These are phyloP conservation scores for Boleophthalmus pectinirostris DNA, from an alignment of 2,113 vertebrate genomes.

Conservation along the genomic window DNA sequence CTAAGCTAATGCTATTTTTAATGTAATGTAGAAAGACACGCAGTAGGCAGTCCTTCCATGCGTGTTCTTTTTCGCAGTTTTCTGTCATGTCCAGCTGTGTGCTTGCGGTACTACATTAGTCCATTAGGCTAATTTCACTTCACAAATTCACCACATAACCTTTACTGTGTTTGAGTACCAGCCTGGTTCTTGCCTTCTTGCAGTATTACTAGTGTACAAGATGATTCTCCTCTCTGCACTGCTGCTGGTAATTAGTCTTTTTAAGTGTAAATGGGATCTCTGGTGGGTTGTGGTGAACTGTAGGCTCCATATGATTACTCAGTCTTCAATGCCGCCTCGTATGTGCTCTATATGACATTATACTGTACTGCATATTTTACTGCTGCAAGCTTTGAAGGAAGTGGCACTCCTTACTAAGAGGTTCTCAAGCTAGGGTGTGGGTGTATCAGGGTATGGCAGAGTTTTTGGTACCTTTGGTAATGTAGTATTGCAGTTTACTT, in stretches of 20 bases:
- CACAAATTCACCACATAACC: not conserved
- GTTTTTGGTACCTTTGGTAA: not conserved
- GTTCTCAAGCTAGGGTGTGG: not conserved
- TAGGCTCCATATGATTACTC: conserved; percentile 39
- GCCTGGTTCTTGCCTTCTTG: not conserved
- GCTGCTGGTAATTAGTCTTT: conserved; percentile 46
- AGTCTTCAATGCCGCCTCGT: conserved; percentile 26
- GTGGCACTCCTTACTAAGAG: conserved; percentile 22
- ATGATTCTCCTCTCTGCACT: conserved; percentile 12
- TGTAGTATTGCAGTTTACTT: not conserved
- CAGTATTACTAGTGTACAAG: conserved; percentile 13
- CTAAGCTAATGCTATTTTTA: not conserved
- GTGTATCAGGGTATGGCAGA: not conserved
- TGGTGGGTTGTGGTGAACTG: conserved; percentile 39
- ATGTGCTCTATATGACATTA: conserved; percentile 9
- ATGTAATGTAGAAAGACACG: not conserved
- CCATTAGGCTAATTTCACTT: not conserved
- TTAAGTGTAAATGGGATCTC: conserved; percentile 55
- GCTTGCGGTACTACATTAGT: conserved; percentile 1
- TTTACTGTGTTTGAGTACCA: not conserved
- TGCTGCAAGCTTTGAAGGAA: conserved; percentile 39
- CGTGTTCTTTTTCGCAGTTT: not conserved
- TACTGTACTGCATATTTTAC: not conserved
- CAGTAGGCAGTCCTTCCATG: not conserved
- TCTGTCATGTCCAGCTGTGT: conserved; percentile 6